These are phyloP conservation scores for Molorchus minor DNA, from an alignment of 2,888 invertebrate genomes.

Conservation along the genomic window DNA sequence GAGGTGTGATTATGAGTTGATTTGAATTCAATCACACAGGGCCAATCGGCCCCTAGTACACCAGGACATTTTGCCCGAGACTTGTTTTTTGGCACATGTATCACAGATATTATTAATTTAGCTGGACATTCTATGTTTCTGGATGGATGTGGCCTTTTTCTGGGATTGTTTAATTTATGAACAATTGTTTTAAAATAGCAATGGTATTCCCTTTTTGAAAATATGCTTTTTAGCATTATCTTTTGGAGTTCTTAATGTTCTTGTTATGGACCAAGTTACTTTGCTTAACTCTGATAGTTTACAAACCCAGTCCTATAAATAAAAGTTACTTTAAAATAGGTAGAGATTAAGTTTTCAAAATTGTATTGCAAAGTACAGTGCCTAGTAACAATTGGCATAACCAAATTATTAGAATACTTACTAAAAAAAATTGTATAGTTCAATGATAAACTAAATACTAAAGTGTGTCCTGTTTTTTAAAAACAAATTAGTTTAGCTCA, in stretches of 20 bases:
- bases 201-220: slow-evolving; percentile 18
- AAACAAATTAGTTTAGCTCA: too few species aligned
- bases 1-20: slow-evolving; percentile 17
- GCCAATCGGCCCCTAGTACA: too few species aligned
- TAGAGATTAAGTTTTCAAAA: too few species aligned
- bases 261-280: slow-evolving; percentile 24
- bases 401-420: too few species aligned
- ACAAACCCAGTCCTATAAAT: slow-evolving; percentile 18
- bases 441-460: too few species aligned
- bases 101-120: slow-evolving; percentile 14
- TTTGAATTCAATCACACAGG: slow-evolving; percentile 18
- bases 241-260: slow-evolving; percentile 22
- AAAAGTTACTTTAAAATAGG: too few species aligned
- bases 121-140: slow-evolving; percentile 22
- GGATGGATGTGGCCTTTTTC: slow-evolving; percentile 20
- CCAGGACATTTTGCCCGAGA: slow-evolving; percentile 20
- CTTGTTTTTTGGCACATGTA: slow-evolving; percentile 18
- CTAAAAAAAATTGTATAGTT: too few species aligned
- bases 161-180: slow-evolving; percentile 12
- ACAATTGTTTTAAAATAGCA: slow-evolving; percentile 20
- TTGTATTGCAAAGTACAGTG: too few species aligned
- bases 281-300: slow-evolving; percentile 22
- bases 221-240: slow-evolving; percentile 21
- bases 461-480: too few species aligned
- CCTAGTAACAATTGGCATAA: too few species aligned